These are phyloP conservation scores for Ligdia adustata DNA, from an alignment of 2,888 invertebrate genomes.

Conservation along the genomic window DNA sequence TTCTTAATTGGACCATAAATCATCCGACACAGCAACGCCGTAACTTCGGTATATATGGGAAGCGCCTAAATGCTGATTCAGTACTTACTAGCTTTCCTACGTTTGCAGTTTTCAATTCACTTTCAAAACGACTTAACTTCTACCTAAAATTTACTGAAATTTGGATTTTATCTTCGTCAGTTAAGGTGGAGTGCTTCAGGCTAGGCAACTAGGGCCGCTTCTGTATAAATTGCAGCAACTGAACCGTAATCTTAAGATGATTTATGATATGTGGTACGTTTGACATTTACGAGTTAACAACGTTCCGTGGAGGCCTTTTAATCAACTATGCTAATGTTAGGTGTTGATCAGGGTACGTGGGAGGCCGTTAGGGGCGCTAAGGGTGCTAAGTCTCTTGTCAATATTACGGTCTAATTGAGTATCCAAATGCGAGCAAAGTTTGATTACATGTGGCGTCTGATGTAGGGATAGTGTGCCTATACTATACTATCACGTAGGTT, in stretches of 20 bases:
- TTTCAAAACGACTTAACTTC: slow-evolving; percentile 43
- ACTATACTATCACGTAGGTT: too few species aligned
- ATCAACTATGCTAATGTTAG: slow-evolving; percentile 82
- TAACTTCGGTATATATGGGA: slow-evolving; percentile 65
- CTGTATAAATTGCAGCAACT: slow-evolving; percentile 64
- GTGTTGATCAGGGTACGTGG: slow-evolving; percentile 67
- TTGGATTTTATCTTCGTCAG: slow-evolving; percentile 31
- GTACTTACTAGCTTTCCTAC: slow-evolving; percentile 68
- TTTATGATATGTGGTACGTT: slow-evolving; percentile 79
- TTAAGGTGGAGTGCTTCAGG: slow-evolving; percentile 43
- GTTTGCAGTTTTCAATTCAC: slow-evolving; percentile 58
- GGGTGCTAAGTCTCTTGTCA: slow-evolving; percentile 67
- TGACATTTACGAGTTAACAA: slow-evolving; percentile 82
- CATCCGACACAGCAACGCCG: slow-evolving; percentile 58
- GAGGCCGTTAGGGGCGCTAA: too few species aligned
- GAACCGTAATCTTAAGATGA: slow-evolving; percentile 81
- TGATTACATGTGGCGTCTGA: slow-evolving; percentile 61
- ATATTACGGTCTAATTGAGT: slow-evolving; percentile 77
- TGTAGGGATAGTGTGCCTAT: too few species aligned
- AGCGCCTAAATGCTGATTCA: slow-evolving; percentile 75
- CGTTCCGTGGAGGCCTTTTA: slow-evolving; percentile 76
- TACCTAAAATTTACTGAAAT: slow-evolving; percentile 29
- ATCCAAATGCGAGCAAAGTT: slow-evolving; percentile 68
- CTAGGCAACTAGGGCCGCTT: slow-evolving; percentile 49
- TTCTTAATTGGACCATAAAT: slow-evolving; percentile 78